Percentiles rank a stretch among this genome's conserved stretches.
Evolutionary conservation across 2,113 vertebrate species (phyloP).

Genomic region (Tapirus terrestris): DNA sequence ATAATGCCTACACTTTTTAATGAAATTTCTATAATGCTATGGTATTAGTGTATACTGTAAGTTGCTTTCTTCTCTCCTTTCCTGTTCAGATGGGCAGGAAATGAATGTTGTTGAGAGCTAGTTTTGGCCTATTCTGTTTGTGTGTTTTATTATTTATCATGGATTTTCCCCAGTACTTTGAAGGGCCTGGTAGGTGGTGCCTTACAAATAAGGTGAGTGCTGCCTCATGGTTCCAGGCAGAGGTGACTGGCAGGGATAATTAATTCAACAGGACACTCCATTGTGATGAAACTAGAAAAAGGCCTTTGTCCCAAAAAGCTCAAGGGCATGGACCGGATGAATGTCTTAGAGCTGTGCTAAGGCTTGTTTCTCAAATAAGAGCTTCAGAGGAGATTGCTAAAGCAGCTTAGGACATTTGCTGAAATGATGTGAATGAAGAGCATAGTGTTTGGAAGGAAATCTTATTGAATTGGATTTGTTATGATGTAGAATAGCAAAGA

Average conservation of each 20-base stretch:
- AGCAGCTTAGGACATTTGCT: neutral
- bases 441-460: neutral
- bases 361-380: neutral
- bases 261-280: neutral
- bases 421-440: neutral
- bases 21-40: neutral
- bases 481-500: neutral
- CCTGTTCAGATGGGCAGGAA: neutral
- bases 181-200: neutral
- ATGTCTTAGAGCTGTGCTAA: neutral
- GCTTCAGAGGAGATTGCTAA: neutral
- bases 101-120: neutral
- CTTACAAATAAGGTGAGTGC: conserved; percentile 1
- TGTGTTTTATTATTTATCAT: conserved; percentile 51
- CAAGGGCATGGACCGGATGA: neutral
- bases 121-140: neutral
- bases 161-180: neutral
- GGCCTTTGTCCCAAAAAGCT: neutral
- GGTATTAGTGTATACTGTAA: neutral
- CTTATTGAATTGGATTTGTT: neutral
- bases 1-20: neutral
- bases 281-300: conserved; percentile 29
- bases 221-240: neutral
- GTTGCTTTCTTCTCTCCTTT: neutral
- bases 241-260: neutral